Base-by-base conservation (phyloP, 92 coral and sea anemone genomes). In the Muricea muricata region DNA sequence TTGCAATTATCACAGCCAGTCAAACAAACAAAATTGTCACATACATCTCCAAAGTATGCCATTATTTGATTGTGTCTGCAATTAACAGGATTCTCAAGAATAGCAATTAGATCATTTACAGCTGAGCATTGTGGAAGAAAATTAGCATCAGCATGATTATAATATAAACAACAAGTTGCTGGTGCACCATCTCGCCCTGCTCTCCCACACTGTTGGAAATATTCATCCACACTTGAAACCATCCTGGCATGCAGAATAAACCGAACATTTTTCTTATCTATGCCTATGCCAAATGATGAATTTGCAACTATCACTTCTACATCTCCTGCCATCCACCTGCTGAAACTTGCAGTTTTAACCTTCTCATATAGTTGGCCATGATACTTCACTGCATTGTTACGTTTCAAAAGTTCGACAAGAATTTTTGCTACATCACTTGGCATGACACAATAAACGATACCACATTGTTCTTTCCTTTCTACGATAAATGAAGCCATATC, bases 61-160 rank as follows among this genome's bases (percentile, higher is more conserved):
- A 87, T 83, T 7, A 87, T 82, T 52, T 33, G 14, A 11, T 75
- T 68, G 34, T 87, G 90, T 29, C 75, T 46, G 76, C 90, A 87
- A 13, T 81, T 80, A 11, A 81, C 87, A 11, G 90, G 90, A 73
- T 87, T 54, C 45, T 73, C 90, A 20, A 87, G 55, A 37, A 72
- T 26, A 20, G 15, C 10, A 47, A 87, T 73, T 17, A 87, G 46
- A n/a, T 87, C 90, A 65, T 29, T 79, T 48, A 79, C 26, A 63
- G 34, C 54, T 46, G 50, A 50, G 73, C 56, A 57, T 7, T 86
- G 89, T 15, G 58, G 11, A 11, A 84, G 34, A 12, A 17, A 1
- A 32, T 41, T 85, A 26, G 75, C 76, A 37, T 85, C 88, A 7
- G 84, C 17, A 33, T 56, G 45, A 32, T 40, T 56, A 47, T 35